Evolutionary conservation across 1,140 invertebrate species (phyloP).

Genomic region (Zaprionus nigranus): DNA sequence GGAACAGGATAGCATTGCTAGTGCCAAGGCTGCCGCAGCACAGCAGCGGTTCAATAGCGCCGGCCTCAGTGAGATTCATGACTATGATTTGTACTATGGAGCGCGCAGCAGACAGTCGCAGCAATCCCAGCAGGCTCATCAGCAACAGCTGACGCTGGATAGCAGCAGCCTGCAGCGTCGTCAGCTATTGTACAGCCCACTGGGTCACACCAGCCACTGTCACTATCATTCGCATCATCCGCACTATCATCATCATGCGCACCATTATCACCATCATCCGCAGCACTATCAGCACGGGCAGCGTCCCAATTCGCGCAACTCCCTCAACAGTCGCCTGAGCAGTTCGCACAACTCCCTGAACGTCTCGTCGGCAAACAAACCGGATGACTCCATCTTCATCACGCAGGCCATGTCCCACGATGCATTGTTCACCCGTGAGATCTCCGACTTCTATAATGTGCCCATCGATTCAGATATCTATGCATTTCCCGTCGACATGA

Average conservation of each 20-base stretch:
- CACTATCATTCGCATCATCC: slow-evolving; percentile 49
- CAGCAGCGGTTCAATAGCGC: slow-evolving; percentile 74
- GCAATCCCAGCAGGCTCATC: slow-evolving; percentile 27
- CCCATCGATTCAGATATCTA: slow-evolving; percentile 94
- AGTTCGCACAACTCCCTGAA: slow-evolving; percentile 93
- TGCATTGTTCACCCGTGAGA: slow-evolving; percentile 88
- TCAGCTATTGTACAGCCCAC: slow-evolving; percentile 64
- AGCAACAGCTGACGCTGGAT: slow-evolving; percentile 14
- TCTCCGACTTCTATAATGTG: slow-evolving; percentile 93
- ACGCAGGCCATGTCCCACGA: slow-evolving; percentile 94
- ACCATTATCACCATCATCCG: slow-evolving; percentile 74
- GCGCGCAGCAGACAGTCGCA: slow-evolving; percentile 56
- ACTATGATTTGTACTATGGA: slow-evolving; percentile 82
- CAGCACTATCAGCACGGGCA: slow-evolving; percentile 82
- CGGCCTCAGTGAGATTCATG: slow-evolving; percentile 79
- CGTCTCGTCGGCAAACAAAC: slow-evolving; percentile 88
- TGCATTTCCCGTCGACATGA: slow-evolving; percentile 92
- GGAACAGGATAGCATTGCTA: slow-evolving; percentile 78
- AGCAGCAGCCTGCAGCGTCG: slow-evolving; percentile 59
- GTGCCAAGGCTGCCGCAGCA: slow-evolving; percentile 71
- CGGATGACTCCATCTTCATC: slow-evolving; percentile 93
- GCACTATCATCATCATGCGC: slow-evolving; percentile 76
- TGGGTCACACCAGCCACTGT: slow-evolving; percentile 66
- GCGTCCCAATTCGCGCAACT: slow-evolving; percentile 89
- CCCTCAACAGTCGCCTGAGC: slow-evolving; percentile 90